phyloP scores from a whole-genome alignment of 2,113 vertebrate species.

The Lutjanus erythropterus region DNA sequence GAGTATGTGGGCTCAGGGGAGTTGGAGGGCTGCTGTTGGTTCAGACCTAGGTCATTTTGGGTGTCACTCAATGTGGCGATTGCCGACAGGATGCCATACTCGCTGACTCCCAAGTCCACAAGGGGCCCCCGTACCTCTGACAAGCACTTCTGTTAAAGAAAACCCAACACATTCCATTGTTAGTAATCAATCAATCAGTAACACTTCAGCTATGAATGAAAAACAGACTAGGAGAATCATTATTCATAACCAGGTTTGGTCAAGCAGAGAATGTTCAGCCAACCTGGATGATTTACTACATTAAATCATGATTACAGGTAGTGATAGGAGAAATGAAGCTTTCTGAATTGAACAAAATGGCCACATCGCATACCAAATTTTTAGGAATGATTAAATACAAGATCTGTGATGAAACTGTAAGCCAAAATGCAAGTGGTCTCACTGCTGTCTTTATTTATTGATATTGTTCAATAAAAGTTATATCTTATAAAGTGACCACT shows the following conservation, averaged over 20 bases:
- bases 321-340: not conserved
- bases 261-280: not conserved
- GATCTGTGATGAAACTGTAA: not conserved
- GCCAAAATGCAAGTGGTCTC: not conserved
- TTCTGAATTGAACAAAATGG: not conserved
- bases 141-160: conserved; percentile 72
- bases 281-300: not conserved
- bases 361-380: conserved; percentile 10
- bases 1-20: conserved; percentile 43
- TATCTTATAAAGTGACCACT: not conserved
- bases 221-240: not conserved
- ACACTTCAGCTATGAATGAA: not conserved
- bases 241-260: not conserved
- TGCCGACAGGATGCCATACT: conserved; percentile 81
- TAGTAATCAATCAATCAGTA: not conserved
- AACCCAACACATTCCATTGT: not conserved
- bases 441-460: not conserved
- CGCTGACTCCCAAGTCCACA: conserved; percentile 82
- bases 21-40: conserved; percentile 22
- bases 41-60: conserved; percentile 72
- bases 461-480: not conserved
- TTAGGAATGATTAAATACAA: not conserved
- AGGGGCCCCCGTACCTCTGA: conserved; percentile 76
- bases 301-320: not conserved
- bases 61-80: conserved; percentile 78